Conservation (phyloP, 1,140 invertebrate genomes). For the Zophobas morio region DNA sequence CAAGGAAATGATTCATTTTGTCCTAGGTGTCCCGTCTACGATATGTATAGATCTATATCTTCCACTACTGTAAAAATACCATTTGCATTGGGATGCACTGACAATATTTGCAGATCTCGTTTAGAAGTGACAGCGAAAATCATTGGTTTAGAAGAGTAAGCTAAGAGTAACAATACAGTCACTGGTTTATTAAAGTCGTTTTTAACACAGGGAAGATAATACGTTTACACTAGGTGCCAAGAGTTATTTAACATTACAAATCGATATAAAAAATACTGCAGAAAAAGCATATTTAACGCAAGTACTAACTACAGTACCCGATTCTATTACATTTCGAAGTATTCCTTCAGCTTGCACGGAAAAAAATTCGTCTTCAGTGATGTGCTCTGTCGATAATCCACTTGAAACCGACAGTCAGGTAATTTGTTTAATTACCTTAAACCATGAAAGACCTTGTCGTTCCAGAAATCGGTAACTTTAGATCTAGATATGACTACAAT, state of each 20-base stretch:
- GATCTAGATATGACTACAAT: slow-evolving; percentile 65
- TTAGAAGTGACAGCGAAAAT: slow-evolving; percentile 58
- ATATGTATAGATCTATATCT: slow-evolving; percentile 49
- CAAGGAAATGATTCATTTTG: slow-evolving; percentile 13
- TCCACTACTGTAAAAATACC: slow-evolving; percentile 59
- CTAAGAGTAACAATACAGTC: too few species aligned
- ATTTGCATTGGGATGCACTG: slow-evolving; percentile 65
- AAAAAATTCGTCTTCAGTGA: slow-evolving; percentile 54
- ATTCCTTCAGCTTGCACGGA: slow-evolving; percentile 60
- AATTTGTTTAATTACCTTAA: background rate
- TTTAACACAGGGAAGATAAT: slow-evolving; percentile 51
- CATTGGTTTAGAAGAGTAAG: slow-evolving; percentile 7
- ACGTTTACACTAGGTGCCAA: slow-evolving; percentile 66
- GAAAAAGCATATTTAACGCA: slow-evolving; percentile 67
- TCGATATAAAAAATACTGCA: slow-evolving; percentile 63
- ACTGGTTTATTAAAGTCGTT: background rate
- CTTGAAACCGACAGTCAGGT: slow-evolving; percentile 58
- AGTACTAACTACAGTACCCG: slow-evolving; percentile 61
- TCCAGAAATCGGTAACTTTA: slow-evolving; percentile 63
- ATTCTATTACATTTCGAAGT: slow-evolving; percentile 61
- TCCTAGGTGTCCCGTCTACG: background rate
- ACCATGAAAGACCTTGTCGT: background rate
- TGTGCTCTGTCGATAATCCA: slow-evolving; percentile 65
- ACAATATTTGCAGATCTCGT: slow-evolving; percentile 64
- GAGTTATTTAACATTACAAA: slow-evolving; percentile 59